Conservation (phyloP, 1,140 invertebrate genomes). For the Lepidotrigona ventralis region DNA sequence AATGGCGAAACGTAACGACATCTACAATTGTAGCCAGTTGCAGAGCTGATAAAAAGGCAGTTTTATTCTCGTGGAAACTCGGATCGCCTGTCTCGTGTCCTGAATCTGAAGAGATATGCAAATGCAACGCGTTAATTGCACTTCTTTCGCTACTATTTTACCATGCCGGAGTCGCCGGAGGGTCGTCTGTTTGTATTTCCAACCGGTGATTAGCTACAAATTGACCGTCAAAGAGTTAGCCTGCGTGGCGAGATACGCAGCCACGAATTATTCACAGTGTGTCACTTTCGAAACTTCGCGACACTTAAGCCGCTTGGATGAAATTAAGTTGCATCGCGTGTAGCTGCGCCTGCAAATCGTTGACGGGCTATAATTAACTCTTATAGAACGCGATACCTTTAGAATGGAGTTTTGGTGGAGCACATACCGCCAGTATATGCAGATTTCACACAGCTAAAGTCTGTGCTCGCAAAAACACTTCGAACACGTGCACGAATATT, state of each 20-base stretch:
- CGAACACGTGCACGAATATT: neutral
- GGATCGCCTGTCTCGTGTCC: neutral
- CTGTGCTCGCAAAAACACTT: neutral
- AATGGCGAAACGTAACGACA: neutral
- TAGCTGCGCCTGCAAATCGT: neutral
- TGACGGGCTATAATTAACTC: neutral
- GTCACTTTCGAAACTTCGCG: neutral
- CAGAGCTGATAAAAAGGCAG: neutral
- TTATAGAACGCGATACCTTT: neutral
- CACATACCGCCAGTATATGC: too few relatives aligned
- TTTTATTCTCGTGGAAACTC: neutral
- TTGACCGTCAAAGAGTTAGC: slow-evolving; percentile 19
- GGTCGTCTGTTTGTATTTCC: neutral
- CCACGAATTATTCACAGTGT: neutral
- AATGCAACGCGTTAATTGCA: slow-evolving; percentile 7
- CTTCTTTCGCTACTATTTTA: slow-evolving; percentile 7
- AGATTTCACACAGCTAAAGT: too few relatives aligned
- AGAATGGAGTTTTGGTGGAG: neutral
- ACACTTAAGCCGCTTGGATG: neutral
- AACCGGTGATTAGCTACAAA: slow-evolving; percentile 9
- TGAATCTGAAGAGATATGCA: slow-evolving; percentile 6
- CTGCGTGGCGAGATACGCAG: neutral
- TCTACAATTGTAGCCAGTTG: neutral
- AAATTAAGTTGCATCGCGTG: neutral
- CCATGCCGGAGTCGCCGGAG: neutral